Base-by-base conservation (phyloP, 2,797 vertebrate species). In the Lophura swinhoii region DNA sequence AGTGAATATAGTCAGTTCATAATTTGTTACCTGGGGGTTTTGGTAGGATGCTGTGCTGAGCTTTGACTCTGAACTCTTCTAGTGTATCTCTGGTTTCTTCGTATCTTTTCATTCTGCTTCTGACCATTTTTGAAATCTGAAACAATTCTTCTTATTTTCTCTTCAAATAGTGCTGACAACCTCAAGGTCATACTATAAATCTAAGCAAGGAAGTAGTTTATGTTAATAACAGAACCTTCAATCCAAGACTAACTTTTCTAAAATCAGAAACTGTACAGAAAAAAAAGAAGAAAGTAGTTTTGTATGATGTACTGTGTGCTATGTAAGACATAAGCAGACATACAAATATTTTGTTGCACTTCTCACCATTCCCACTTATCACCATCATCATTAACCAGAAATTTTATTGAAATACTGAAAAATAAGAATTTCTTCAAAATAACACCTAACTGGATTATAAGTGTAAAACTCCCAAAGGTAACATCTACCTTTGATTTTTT, bases 121-220 rank as follows among this genome's bases (percentile, higher is more conserved):
- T 99, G 96, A n/a, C 98, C 98, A 12, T 98, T 98, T 98, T 98
- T 99, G 97, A 98, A 99, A 91, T 99, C 98, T 0, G 98, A 99
- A 95, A 98, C 98, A 92, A 99, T 98, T 92, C 98, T 98, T 95
- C 98, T 97, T 96, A 99, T 99, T 90, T 98, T 98, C 96, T 99
- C 99, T 96, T 99, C 99, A 77, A 99, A 99, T 87, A 99, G 98
- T 17, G 99, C 99, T 62, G 99, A 99, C 59, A 99, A 97, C 59
- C 99, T 98, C 97, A 99, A 95, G 11, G 99, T 99, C 99, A 99
- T 99, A 35, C 99, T 99, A 82, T 99, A 99, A 96, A 99, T 99
- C 99, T 99, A 91, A 7, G 89, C 28, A 90, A 69, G 56, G 46
- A 94, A 77, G 69, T 59, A 59, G 76, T 60, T 70, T 75, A 16